Percentiles rank a stretch among this genome's conserved stretches.
These are phyloP conservation scores for Ectemnius continuus DNA, from an alignment of 2,888 invertebrate genomes.

Conservation along the genomic window DNA sequence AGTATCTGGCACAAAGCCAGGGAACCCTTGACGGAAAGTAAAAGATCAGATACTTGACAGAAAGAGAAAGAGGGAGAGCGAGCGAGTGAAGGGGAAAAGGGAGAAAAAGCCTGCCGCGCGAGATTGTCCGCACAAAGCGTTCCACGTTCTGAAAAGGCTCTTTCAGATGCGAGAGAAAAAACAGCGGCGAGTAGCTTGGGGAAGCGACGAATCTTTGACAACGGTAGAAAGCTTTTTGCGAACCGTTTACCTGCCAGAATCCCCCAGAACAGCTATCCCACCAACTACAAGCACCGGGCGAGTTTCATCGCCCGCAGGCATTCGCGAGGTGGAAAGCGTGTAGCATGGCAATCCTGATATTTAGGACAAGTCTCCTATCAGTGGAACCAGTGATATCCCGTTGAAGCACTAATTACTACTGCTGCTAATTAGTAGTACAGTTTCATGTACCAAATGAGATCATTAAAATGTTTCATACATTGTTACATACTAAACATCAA, in stretches of 20 bases:
- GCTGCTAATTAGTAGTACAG: too few relatives aligned
- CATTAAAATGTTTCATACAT: too few relatives aligned
- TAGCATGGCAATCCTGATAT: too few relatives aligned
- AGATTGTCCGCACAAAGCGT: slow-evolving; percentile 21
- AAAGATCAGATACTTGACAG: slow-evolving; percentile 39
- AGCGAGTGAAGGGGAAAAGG: too few relatives aligned
- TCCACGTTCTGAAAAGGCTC: slow-evolving; percentile 17
- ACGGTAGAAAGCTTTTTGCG: slow-evolving; percentile 16
- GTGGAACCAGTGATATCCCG: too few relatives aligned
- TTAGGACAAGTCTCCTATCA: too few relatives aligned
- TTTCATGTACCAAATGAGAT: too few relatives aligned
- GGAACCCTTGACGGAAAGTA: slow-evolving; percentile 21
- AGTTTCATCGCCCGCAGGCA: too few relatives aligned
- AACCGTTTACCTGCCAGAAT: slow-evolving; percentile 15
- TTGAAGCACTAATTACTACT: too few relatives aligned
- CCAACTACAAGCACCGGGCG: too few relatives aligned
- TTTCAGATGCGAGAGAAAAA: slow-evolving; percentile 8
- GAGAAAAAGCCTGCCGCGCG: neutral
- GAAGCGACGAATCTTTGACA: slow-evolving; percentile 25
- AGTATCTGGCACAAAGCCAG: slow-evolving; percentile 18
- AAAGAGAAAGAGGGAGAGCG: neutral
- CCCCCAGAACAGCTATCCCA: neutral
- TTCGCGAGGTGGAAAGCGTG: too few relatives aligned
- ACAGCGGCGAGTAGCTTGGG: neutral
- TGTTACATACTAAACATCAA: too few relatives aligned